Conservation (phyloP, 1,140 invertebrate genomes). For the Ylistrum balloti region DNA sequence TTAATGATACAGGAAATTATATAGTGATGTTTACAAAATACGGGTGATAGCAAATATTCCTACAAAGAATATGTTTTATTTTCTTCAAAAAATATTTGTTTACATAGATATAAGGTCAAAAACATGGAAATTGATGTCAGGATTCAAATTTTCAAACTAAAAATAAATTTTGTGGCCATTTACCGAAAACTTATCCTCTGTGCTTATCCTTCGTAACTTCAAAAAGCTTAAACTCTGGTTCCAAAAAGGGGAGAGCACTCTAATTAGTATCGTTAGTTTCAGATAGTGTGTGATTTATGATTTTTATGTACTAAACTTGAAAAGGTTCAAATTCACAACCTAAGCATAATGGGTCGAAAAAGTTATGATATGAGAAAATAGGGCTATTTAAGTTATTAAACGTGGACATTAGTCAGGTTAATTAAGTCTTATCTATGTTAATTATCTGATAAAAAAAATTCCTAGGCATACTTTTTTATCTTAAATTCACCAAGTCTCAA, state of each 20-base stretch:
- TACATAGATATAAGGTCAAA: too few species aligned
- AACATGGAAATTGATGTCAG: too few species aligned
- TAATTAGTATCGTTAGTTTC: conserved; percentile 20
- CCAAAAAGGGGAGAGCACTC: neutral
- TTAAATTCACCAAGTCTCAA: neutral
- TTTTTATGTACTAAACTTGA: conserved; percentile 16
- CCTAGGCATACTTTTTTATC: neutral
- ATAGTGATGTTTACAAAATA: neutral
- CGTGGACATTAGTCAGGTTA: neutral
- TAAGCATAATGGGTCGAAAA: conserved; percentile 17
- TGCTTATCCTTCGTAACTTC: neutral
- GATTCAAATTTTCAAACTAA: neutral
- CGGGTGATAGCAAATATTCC: too few species aligned
- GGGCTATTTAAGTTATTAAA: neutral
- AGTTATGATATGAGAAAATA: neutral
- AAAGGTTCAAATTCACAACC: neutral
- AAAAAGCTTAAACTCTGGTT: neutral
- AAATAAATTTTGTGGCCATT: neutral
- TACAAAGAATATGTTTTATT: too few species aligned
- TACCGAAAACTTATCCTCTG: neutral
- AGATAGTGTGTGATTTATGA: neutral
- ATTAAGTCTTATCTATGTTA: neutral
- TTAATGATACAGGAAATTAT: neutral
- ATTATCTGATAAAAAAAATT: conserved; percentile 20
- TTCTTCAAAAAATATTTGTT: neutral